These are phyloP conservation scores for Sinocyclocheilus maitianheensis DNA, from an alignment of 2,113 vertebrate species.

Conservation along the genomic window DNA sequence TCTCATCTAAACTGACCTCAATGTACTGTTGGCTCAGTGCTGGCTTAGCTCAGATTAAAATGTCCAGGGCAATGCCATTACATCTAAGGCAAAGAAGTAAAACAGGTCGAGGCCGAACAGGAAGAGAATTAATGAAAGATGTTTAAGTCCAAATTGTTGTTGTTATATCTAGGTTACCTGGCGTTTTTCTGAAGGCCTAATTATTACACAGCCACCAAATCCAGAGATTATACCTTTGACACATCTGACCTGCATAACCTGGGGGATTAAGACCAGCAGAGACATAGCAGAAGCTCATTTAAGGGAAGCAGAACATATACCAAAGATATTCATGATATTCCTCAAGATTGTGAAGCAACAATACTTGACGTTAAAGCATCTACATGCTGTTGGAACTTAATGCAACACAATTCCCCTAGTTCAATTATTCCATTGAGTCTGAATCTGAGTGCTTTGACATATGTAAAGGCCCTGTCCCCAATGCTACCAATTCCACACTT, in stretches of 20 bases:
- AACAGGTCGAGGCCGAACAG: constrained; percentile 12
- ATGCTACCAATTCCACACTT: not conserved
- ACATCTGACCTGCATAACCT: constrained; percentile 25
- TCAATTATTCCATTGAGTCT: not conserved
- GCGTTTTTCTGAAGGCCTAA: not conserved
- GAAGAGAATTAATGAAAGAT: constrained; percentile 15
- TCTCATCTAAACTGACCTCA: constrained; percentile 44
- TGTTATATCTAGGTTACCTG: constrained; percentile 14
- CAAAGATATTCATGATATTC: constrained; percentile 7
- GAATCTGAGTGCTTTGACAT: not conserved
- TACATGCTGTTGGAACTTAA: not conserved
- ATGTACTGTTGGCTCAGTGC: constrained; percentile 38
- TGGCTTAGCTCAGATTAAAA: constrained; percentile 53
- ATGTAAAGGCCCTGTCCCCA: not conserved
- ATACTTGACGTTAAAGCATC: constrained; percentile 9
- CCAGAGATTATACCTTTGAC: constrained; percentile 32
- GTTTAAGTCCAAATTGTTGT: constrained; percentile 20
- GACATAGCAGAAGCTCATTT: not conserved
- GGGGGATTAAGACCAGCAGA: constrained; percentile 16
- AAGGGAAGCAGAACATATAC: constrained; percentile 9
- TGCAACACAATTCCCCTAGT: not conserved
- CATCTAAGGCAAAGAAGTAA: constrained; percentile 38
- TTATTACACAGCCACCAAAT: constrained; percentile 15
- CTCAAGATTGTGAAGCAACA: constrained; percentile 13
- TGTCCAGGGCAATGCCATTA: constrained; percentile 43